Evolutionary conservation across 2,797 vertebrate genomes (phyloP).

Genomic region (Enteromius unitaeniatus): DNA sequence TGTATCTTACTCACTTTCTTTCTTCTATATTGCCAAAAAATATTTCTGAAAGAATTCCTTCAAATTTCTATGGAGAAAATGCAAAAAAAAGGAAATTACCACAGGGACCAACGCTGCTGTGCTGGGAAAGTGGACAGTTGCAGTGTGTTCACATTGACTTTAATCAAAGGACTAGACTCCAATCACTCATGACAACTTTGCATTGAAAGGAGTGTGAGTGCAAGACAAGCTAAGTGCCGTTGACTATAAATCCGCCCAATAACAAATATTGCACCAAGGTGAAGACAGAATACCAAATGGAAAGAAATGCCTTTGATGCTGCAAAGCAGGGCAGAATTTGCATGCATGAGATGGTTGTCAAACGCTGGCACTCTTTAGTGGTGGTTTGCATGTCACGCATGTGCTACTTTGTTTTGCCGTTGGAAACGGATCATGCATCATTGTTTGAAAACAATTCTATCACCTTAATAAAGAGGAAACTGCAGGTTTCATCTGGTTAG

Average conservation of each 20-base stretch:
- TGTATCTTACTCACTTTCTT: background rate
- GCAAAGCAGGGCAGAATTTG: constrained; percentile 21
- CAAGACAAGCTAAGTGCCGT: background rate
- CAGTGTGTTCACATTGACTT: background rate
- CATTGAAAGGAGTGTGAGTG: background rate
- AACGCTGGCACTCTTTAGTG: background rate
- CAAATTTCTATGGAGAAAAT: background rate
- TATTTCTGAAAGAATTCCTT: background rate
- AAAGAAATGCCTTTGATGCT: constrained; percentile 8
- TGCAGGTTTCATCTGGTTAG: background rate
- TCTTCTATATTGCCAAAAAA: background rate
- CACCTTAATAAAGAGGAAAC: background rate
- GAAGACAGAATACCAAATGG: constrained; percentile 9
- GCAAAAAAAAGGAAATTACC: too few species aligned
- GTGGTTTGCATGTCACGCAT: constrained; percentile 48
- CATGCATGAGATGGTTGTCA: constrained; percentile 5
- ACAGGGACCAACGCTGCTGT: background rate
- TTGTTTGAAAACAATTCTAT: constrained; percentile 1
- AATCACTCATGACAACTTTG: constrained; percentile 1
- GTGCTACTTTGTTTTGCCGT: constrained; percentile 11
- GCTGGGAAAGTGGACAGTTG: background rate
- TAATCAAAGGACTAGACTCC: background rate
- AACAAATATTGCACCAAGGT: background rate
- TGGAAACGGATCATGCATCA: constrained; percentile 20
- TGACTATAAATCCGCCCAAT: background rate